Evolutionary conservation across 2,113 vertebrate species (phyloP).

Genomic region (Mormyrus iriodes): DNA sequence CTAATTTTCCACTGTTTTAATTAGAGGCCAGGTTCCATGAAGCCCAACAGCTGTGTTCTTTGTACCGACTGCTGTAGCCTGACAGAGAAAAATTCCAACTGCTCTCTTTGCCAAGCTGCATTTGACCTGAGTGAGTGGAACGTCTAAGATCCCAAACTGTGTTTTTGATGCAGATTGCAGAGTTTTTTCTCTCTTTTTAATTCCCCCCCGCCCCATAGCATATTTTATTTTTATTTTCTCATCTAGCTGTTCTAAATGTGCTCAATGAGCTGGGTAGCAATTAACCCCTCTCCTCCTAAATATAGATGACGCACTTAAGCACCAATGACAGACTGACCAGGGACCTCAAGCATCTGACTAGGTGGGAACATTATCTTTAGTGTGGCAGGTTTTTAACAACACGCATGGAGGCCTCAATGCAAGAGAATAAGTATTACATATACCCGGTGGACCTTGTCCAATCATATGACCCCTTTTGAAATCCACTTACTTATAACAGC

Average conservation of each 20-base stretch:
- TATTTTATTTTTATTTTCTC: slow-evolving; percentile 37
- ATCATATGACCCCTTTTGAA: neutral
- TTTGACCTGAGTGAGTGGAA: slow-evolving; percentile 59
- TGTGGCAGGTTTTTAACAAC: neutral
- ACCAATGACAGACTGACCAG: slow-evolving; percentile 52
- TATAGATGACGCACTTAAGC: slow-evolving; percentile 43
- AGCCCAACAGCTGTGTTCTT: slow-evolving; percentile 87
- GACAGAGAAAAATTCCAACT: slow-evolving; percentile 90
- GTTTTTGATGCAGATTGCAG: slow-evolving; percentile 63
- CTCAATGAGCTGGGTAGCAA: slow-evolving; percentile 53
- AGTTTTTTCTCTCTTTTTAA: slow-evolving; percentile 22
- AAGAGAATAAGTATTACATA: neutral
- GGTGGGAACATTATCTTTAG: slow-evolving; percentile 43
- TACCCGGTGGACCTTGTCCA: neutral
- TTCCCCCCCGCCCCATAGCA: slow-evolving; percentile 10
- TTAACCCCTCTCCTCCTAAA: slow-evolving; percentile 58
- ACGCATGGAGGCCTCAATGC: neutral
- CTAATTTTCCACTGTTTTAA: slow-evolving; percentile 99
- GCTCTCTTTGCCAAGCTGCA: slow-evolving; percentile 72
- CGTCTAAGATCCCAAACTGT: slow-evolving; percentile 69
- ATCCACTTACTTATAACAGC: neutral
- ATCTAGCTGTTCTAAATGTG: slow-evolving; percentile 40
- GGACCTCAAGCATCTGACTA: slow-evolving; percentile 52
- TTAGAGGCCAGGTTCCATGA: slow-evolving; percentile 88
- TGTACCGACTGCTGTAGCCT: slow-evolving; percentile 84